Evolutionary conservation across 2,797 vertebrate genomes (phyloP), one percentile per base, ranked within the genome.

Genomic region (Coregonus ussuriensis): DNA sequence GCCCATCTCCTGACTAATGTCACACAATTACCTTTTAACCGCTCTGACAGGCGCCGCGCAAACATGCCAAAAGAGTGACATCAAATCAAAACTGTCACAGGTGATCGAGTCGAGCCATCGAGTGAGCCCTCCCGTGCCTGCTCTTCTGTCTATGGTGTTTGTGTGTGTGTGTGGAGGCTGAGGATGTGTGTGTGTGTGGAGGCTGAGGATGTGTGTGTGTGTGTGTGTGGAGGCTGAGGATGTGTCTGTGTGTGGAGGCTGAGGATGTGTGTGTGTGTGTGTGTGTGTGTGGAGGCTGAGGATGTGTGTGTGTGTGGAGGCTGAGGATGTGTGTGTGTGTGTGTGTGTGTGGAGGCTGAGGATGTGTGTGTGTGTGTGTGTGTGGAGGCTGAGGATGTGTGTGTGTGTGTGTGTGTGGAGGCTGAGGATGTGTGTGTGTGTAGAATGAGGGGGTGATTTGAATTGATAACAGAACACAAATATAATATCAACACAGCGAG

Each of bases 11-110:
- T 47, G 41, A 7, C 93, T 96, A 95, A 97, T 96, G 95, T 96
- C 94, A 95, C 94, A 95, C 95, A 96, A 96, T 96, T 96, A 96
- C 95, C 95, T 95, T 94, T 95, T 95, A 96, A 97, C 93, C 94
- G 94, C 92, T 94, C 95, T 96, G 96, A 97, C 95, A 96, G 96
- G 94, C 94, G 71, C 72, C 79, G 75, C 18, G 31, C 76, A 93
- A 91, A 91, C 91, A 92, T 93, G 91, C 92, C 86, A 88, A 91
- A 92, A 92, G 94, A 96, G 94, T 97, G 91, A 94, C 94, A 95
- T 94, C 91, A 94, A 94, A 95, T 94, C 91, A 94, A 91, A 93
- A 94, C 90, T 95, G 95, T 95, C 94, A 94, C 95, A 96, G 96
- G 95, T 96, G 96, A 97, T 96, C 92, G 95, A 97, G 96, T 95